Evolutionary conservation across 2,113 vertebrate species (phyloP).

Genomic region (Periophthalmus modestus): DNA sequence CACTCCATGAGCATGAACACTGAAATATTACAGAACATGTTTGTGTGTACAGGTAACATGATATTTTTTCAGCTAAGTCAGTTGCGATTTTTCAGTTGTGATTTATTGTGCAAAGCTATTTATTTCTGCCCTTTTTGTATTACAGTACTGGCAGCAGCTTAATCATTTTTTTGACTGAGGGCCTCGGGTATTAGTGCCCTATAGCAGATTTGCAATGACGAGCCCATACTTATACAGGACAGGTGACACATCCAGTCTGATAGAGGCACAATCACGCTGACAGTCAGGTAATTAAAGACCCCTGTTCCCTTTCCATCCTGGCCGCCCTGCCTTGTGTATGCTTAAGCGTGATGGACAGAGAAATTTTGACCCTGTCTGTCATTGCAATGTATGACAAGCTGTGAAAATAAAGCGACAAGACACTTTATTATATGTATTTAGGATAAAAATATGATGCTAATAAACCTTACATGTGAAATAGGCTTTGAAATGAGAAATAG

Average conservation of each 20-base stretch:
- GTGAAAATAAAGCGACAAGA: conserved; percentile 3
- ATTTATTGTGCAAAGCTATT: too few species aligned
- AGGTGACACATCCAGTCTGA: conserved; percentile 54
- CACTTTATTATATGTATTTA: too few species aligned
- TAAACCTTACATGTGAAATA: too few species aligned
- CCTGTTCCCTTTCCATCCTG: conserved; percentile 25
- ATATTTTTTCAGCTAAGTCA: too few species aligned
- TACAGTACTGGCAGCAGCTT: not conserved
- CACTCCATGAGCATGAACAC: too few species aligned
- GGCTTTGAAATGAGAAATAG: too few species aligned
- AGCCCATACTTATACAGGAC: conserved; percentile 47
- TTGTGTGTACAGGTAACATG: too few species aligned
- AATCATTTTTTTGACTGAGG: not conserved
- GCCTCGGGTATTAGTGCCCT: conserved; percentile 35
- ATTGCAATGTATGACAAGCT: conserved; percentile 6
- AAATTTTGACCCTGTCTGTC: conserved; percentile 56
- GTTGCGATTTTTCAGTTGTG: too few species aligned
- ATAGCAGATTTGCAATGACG: conserved; percentile 58
- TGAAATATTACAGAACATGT: too few species aligned
- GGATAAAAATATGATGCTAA: too few species aligned
- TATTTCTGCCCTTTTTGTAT: not conserved
- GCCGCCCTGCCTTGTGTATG: conserved; percentile 15
- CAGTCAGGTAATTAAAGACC: conserved; percentile 61
- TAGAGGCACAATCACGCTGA: conserved; percentile 52
- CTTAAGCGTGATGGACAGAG: conserved; percentile 43